Conservation (phyloP, 2,797 vertebrate genomes). For the Euthynnus affinis region DNA sequence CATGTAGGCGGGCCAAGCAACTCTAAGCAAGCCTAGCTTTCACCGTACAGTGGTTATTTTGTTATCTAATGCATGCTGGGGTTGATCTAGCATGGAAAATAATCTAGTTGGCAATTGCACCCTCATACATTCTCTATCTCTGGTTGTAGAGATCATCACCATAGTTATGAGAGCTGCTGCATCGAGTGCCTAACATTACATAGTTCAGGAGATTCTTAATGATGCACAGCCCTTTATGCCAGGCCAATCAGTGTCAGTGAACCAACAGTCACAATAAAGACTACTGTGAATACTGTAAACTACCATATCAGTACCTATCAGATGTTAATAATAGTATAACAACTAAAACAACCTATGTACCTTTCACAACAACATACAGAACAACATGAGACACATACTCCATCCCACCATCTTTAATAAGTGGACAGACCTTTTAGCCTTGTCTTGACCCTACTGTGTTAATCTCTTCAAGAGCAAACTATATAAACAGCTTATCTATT, state of each 20-base stretch:
- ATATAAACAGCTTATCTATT: constrained; percentile 8
- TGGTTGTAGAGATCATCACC: constrained; percentile 19
- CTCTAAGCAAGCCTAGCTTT: constrained; percentile 52
- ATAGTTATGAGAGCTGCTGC: constrained; percentile 10
- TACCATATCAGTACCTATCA: background rate
- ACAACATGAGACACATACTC: background rate
- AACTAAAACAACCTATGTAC: background rate
- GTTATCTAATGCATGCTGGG: constrained; percentile 64
- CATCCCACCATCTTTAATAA: constrained; percentile 33
- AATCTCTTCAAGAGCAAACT: constrained; percentile 23
- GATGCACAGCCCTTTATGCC: background rate
- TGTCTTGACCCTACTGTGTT: constrained; percentile 41
- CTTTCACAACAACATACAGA: background rate
- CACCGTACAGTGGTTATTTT: constrained; percentile 66
- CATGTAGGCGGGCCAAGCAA: constrained; percentile 60
- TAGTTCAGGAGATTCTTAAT: constrained; percentile 9
- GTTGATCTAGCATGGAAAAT: constrained; percentile 55
- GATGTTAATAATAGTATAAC: constrained; percentile 10
- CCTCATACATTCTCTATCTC: constrained; percentile 10
- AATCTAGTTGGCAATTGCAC: constrained; percentile 42
- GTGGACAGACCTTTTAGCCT: constrained; percentile 43
- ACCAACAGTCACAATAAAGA: background rate
- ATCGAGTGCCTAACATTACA: background rate
- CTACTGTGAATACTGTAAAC: constrained; percentile 4
- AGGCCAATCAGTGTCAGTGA: background rate